phyloP scores from a whole-genome alignment of 2,113 vertebrate species.

The Rhinopomastus cyanomelas region DNA sequence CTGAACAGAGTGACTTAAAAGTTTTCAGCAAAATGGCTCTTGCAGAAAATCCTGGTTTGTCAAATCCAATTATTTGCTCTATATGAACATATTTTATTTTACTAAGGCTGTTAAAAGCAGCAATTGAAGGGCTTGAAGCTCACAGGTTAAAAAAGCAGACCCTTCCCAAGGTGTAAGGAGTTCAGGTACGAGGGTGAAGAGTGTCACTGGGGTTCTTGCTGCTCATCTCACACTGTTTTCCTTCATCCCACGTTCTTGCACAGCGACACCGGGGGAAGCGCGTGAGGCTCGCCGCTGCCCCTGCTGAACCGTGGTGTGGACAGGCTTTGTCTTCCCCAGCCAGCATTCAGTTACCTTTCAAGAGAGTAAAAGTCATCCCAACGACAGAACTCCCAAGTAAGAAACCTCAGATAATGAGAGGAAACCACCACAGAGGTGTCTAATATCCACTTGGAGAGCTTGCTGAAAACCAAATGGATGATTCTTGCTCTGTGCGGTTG shows the following conservation, averaged over 20 bases:
- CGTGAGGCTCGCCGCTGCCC: neutral
- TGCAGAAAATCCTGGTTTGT: neutral
- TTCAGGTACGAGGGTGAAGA: neutral
- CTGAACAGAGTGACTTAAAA: neutral
- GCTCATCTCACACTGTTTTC: neutral
- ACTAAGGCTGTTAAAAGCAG: neutral
- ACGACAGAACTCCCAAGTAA: neutral
- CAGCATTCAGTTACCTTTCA: neutral
- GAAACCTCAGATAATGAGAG: constrained; percentile 42
- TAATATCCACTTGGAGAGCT: constrained; percentile 40
- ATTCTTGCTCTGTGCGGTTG: constrained; percentile 22
- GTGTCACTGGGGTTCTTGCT: neutral
- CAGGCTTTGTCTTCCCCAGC: neutral
- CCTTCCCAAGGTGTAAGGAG: neutral
- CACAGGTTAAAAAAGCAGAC: neutral
- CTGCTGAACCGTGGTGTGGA: neutral
- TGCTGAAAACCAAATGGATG: constrained; percentile 56
- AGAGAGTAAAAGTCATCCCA: neutral
- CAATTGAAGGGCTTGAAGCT: neutral
- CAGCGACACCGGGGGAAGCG: rapidly evolving
- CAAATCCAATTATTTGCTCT: neutral
- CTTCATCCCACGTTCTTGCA: neutral
- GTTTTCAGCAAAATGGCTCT: neutral
- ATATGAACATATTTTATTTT: neutral
- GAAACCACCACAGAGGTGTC: constrained; percentile 24